Evolutionary conservation across 2,888 invertebrate genomes (phyloP), one percentile per base, ranked within the genome.

Genomic region (Graphium colonna): DNA sequence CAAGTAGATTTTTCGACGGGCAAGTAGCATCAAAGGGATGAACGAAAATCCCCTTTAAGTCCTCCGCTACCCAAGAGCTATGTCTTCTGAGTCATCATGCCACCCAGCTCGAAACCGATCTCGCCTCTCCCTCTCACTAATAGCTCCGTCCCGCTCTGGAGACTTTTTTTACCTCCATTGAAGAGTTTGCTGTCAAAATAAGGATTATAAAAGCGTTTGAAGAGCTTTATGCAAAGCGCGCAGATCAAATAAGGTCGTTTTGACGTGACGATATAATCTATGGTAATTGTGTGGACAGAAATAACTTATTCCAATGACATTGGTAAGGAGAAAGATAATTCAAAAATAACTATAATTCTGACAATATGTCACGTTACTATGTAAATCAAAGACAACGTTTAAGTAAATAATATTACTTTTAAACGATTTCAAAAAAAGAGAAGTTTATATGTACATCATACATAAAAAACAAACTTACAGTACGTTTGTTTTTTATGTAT

Each of bases 181-280:
- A 85, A 80, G 75, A 82, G 81, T 81, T 80, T 76, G 82, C 85
- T 88, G 88, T 89, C 88, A 89, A 89, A 89, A 89, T 89, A 88
- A 88, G 84, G 85, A 87, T 88, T 87, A 86, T 86, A 85, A 83
- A 80, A 86, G 79, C 69, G 71, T 79, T 80, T 79, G 87, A 78
- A 84, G 61, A 64, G 71, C 9, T 31, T 80, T 75, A 86, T 86
- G 81, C 78, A 67, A 63, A 52, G 60, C 50, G 52, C 13, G 33
- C 42, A 46, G 9, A 12, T 12, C 55, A 9, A 46, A 53, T 21
- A 13, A 33, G 46, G 15, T 36, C 53, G 51, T 64, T 40, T 28
- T 26, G 13, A 41, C 31, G 49, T 26, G 17, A 33, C 31, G 31
- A 42, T 31, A 16, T 50, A 33, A 13, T 42, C 16, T 33, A 0